These are phyloP conservation scores for Psilanteris sp. DNA, from an alignment of 1,140 invertebrate genomes.

Conservation along the genomic window DNA sequence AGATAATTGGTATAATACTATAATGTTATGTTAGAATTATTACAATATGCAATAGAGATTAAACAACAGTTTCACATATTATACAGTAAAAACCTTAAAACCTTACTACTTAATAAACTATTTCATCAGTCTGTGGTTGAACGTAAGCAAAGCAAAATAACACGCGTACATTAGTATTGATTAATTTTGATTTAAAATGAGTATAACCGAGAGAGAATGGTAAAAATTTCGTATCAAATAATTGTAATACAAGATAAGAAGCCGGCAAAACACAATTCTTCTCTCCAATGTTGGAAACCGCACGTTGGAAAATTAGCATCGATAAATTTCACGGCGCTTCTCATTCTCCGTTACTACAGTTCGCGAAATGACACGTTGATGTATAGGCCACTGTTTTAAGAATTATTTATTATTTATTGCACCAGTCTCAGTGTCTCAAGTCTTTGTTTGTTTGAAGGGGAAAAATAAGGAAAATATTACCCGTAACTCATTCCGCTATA, in stretches of 20 bases:
- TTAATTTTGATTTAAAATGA: too few relatives aligned
- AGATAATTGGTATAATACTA: too few relatives aligned
- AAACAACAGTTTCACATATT: too few relatives aligned
- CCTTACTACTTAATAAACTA: too few relatives aligned
- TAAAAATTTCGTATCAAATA: conserved; percentile 25
- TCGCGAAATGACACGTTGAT: conserved; percentile 79
- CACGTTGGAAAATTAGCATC: conserved; percentile 79
- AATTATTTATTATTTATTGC: conserved; percentile 80
- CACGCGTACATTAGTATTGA: too few relatives aligned
- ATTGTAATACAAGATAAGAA: conserved; percentile 51
- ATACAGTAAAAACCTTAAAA: too few relatives aligned
- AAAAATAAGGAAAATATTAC: conserved; percentile 54
- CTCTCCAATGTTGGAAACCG: conserved; percentile 67
- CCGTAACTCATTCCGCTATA: conserved; percentile 20
- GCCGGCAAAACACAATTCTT: conserved; percentile 72
- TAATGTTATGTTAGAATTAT: too few relatives aligned
- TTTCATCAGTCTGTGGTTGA: too few relatives aligned
- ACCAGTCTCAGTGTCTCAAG: conserved; percentile 41
- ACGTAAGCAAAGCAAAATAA: too few relatives aligned
- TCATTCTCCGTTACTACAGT: conserved; percentile 67
- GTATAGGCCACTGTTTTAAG: conserved; percentile 79
- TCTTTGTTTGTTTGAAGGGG: conserved; percentile 50
- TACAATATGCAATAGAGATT: too few relatives aligned
- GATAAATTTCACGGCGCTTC: conserved; percentile 78
- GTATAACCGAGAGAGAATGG: too few relatives aligned